phyloP scores from a whole-genome alignment of 2,888 invertebrate species.

The Argyra leucocephala region DNA sequence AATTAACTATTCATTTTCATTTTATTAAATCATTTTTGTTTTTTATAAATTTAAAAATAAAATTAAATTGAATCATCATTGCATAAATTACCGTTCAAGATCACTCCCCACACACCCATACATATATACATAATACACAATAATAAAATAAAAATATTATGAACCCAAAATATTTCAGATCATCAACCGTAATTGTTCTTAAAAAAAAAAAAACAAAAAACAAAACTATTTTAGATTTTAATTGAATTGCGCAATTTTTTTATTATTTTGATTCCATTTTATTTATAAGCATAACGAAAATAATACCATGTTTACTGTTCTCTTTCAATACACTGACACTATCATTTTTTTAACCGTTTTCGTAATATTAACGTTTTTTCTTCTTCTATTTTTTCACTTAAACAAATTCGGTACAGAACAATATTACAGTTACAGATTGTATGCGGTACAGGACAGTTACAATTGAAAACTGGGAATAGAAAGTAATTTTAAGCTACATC shows the following conservation, averaged over 20 bases:
- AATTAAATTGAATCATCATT: not conserved
- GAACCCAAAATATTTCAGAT: not conserved
- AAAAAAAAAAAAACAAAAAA: not conserved
- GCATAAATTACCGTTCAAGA: slow-evolving; percentile 6
- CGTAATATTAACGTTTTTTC: no score
- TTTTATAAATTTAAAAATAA: no score
- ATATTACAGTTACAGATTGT: no score
- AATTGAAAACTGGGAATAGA: no score
- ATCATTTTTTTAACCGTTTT: no score
- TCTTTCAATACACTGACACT: no score
- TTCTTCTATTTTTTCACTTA: no score
- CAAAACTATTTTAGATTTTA: not conserved
- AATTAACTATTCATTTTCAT: no score
- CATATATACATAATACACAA: not conserved
- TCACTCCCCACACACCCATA: not conserved
- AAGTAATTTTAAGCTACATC: no score
- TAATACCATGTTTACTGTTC: not conserved
- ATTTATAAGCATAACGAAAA: not conserved
- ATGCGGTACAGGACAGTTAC: no score
- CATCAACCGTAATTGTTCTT: not conserved
- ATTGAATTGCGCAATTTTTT: slow-evolving; percentile 1
- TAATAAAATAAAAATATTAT: not conserved
- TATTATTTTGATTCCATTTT: not conserved
- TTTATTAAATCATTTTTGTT: no score
- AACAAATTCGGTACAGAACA: no score